Evolutionary conservation across 2,888 invertebrate genomes (phyloP).

Genomic region (Petrolisthes cinctipes): DNA sequence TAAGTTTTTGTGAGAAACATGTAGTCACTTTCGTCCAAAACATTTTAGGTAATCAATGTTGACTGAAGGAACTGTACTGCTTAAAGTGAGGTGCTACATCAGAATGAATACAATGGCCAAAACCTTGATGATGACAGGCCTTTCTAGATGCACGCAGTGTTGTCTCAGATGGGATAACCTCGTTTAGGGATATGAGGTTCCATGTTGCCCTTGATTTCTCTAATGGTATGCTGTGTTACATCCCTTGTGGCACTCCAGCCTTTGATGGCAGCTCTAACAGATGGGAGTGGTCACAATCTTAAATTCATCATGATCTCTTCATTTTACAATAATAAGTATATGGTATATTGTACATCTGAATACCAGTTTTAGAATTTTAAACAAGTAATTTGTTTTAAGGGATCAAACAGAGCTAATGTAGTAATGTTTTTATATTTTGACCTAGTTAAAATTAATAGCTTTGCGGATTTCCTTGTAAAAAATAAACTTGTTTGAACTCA

Average conservation of each 20-base stretch:
- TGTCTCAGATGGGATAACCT: neutral
- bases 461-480: too few relatives aligned
- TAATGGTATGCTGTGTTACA: neutral
- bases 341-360: constrained; percentile 24
- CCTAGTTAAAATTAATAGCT: too few relatives aligned
- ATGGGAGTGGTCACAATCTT: constrained; percentile 29
- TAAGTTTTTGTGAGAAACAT: too few relatives aligned
- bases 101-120: constrained; percentile 28
- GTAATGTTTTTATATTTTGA: too few relatives aligned
- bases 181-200: neutral
- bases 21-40: too few relatives aligned
- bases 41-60: too few relatives aligned
- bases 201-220: neutral
- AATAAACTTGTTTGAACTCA: constrained; percentile 36
- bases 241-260: neutral
- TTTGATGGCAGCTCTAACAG: constrained; percentile 29
- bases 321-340: constrained; percentile 6
- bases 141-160: constrained; percentile 48
- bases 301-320: constrained; percentile 7
- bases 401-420: too few relatives aligned
- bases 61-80: too few relatives aligned
- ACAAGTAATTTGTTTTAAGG: neutral
- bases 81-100: constrained; percentile 33
- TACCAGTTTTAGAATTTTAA: constrained; percentile 34
- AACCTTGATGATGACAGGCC: constrained; percentile 47